Conservation (phyloP, 2,113 vertebrate species). For the Pteropus alecto region DNA sequence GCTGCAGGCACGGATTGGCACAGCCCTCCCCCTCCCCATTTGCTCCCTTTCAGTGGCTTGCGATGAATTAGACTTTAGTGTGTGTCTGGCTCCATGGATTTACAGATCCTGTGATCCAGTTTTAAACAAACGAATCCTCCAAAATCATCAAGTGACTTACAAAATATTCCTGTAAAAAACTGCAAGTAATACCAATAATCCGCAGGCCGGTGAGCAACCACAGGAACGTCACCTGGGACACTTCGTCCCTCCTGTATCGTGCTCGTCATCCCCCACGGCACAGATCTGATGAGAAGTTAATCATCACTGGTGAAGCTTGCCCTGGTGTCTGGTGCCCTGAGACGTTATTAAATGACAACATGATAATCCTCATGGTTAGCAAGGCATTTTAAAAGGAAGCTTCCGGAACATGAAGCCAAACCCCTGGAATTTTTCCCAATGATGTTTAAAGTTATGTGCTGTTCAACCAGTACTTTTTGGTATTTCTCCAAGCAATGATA, state of each 20-base stretch:
- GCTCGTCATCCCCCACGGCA: background rate
- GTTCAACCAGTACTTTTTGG: background rate
- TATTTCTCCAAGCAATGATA: slow-evolving; percentile 61
- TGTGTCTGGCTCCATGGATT: background rate
- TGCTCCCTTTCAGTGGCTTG: background rate
- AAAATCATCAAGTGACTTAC: background rate
- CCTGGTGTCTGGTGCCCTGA: background rate
- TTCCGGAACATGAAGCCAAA: background rate
- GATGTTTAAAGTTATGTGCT: background rate
- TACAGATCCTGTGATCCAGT: background rate
- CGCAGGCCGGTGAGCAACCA: background rate
- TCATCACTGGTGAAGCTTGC: too few species aligned
- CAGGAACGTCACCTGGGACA: background rate
- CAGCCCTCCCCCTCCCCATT: fast-evolving
- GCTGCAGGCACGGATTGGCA: too few species aligned
- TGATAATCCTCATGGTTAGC: background rate
- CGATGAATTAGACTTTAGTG: background rate
- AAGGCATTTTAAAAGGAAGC: background rate
- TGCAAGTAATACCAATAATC: background rate
- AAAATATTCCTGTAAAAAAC: background rate
- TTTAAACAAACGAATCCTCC: background rate
- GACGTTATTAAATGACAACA: background rate
- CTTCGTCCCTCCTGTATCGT: fast-evolving
- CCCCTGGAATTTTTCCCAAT: background rate
- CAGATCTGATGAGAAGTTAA: background rate